These are phyloP conservation scores for Psilanteris sp. DNA, from an alignment of 1,140 invertebrate species.

Conservation along the genomic window DNA sequence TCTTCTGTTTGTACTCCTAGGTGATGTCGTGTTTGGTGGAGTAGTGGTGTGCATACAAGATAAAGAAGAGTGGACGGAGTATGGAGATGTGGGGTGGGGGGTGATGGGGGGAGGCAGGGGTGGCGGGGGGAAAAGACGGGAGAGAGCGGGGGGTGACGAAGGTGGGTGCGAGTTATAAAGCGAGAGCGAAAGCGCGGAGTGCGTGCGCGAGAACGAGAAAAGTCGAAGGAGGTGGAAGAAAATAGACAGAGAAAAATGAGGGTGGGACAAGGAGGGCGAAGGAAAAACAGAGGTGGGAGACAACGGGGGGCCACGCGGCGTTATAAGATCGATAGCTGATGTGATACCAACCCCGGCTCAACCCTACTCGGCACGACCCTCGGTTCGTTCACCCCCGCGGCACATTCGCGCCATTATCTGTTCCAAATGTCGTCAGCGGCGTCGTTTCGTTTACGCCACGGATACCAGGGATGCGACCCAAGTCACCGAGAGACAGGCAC, in stretches of 20 bases:
- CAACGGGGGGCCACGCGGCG: constrained; percentile 68
- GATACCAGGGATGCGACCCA: constrained; percentile 23
- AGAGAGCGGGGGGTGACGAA: too few relatives aligned
- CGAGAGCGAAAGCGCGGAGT: constrained; percentile 47
- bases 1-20: too few relatives aligned
- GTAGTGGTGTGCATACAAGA: too few relatives aligned
- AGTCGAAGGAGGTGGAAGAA: constrained; percentile 48
- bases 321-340: constrained; percentile 79
- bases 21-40: too few relatives aligned
- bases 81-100: too few relatives aligned
- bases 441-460: constrained; percentile 77
- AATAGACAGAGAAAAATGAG: constrained; percentile 44
- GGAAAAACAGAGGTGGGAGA: constrained; percentile 59
- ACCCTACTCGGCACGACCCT: constrained; percentile 72
- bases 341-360: constrained; percentile 74
- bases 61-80: too few relatives aligned
- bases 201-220: constrained; percentile 58
- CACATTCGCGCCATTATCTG: constrained; percentile 79
- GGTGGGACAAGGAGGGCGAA: constrained; percentile 38
- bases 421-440: constrained; percentile 79
- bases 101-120: too few relatives aligned
- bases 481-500: constrained; percentile 6
- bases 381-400: constrained; percentile 79
- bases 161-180: constrained; percentile 16
- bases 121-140: too few relatives aligned